Base-by-base conservation (phyloP, 2,888 invertebrate genomes). In the Oscheius sp. region DNA sequence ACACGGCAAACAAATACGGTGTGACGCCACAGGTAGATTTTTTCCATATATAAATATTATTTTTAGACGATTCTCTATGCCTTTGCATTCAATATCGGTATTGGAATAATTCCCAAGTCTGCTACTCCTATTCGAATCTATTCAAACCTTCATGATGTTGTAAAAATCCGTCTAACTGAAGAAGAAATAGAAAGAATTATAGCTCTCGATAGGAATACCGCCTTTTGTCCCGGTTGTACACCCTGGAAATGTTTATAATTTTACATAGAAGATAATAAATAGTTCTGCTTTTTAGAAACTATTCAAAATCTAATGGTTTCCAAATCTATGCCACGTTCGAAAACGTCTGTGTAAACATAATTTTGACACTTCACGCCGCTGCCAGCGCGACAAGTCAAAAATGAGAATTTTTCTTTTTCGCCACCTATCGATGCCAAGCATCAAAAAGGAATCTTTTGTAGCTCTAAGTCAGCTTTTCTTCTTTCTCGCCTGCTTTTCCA, bases 1-100 rank as follows among this genome's bases (percentile, higher is more conserved):
- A 87, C 50, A 89, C 92, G 66, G 91, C 92, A 0, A 80, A 86
- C 14, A 89, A 89, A 72, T 85, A 91, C 17, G 86, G 88, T 1
- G 71, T 70, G 12, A 30, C 33, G 26, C 54, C 54, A 14, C 30
- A 54, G 54, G 54, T 54, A 33, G 2, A 6, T 20, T 47, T n/a
- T 8, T 26, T 5, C 33, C 28, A 2, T 54, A 17, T 24, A 3
- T 47, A 47, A 24, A 22, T 47, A 6, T 2, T 3, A 9, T 28
- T 49, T 64, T 38, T 73, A 78, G 73, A 74, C 73, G n/a, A 75
- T 78, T 64, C 72, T 78, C 12, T 77, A 77, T 57, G 75, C 78
- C 12, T 78, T 78, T 50, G 75, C 75, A 5, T 57, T 75, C 47
- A 70, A 69, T 17, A 69, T 64, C 30, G 70, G 71, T 22, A 71